phyloP scores from a whole-genome alignment of 2,888 invertebrate species.

The Meta bourneti region DNA sequence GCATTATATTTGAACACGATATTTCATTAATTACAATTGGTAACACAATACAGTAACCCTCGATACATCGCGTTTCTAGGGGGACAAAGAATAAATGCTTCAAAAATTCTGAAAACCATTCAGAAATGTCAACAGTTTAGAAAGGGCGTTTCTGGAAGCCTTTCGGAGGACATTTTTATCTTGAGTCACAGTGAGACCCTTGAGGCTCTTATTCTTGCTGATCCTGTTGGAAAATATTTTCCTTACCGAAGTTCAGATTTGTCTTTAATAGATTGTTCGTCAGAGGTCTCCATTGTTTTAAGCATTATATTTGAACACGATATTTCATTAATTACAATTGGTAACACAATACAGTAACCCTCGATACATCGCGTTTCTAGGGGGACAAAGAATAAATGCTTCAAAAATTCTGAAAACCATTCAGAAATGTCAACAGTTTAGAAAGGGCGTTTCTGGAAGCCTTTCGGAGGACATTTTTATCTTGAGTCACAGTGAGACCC shows the following conservation, averaged over 20 bases:
- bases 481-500: neutral
- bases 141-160: conserved; percentile 16
- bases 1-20: too few species aligned
- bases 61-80: too few species aligned
- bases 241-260: neutral
- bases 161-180: conserved; percentile 20
- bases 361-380: too few species aligned
- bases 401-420: conserved; percentile 51
- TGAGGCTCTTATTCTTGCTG: neutral
- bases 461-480: conserved; percentile 17
- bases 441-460: conserved; percentile 17
- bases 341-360: too few species aligned
- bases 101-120: conserved; percentile 55
- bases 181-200: neutral
- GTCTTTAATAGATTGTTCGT: too few species aligned
- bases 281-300: too few species aligned
- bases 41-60: too few species aligned
- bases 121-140: conserved; percentile 69
- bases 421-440: conserved; percentile 70
- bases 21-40: too few species aligned
- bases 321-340: too few species aligned
- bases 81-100: too few species aligned
- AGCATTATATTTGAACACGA: too few species aligned
- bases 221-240: neutral
- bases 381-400: too few species aligned